These are phyloP conservation scores for Rattus norvegicus DNA, from an alignment of 2,113 vertebrate species.

Conservation along the genomic window GRCr8 NC_086026.1:79715001-79715500, in stretches of 20 bases:
- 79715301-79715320: slow-evolving; percentile 18
- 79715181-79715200: not conserved
- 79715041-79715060: not conserved
- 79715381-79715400: slow-evolving; percentile 68
- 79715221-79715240: slow-evolving; percentile 30
- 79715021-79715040: not conserved
- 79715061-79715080: not conserved
- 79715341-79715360: not conserved
- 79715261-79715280: slow-evolving; percentile 47
- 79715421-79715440: slow-evolving; percentile 58
- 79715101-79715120: not conserved
- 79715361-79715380: not conserved
- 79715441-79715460: slow-evolving; percentile 62
- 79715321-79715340: slow-evolving; percentile 65
- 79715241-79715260: not conserved
- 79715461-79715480: slow-evolving; percentile 28
- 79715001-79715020: not conserved
- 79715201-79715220: not conserved
- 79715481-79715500: slow-evolving; percentile 50
- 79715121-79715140: not conserved
- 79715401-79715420: slow-evolving; percentile 52
- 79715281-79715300: not conserved
- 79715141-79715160: not conserved
- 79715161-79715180: not conserved
- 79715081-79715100: not conserved